Evolutionary conservation across 1,140 invertebrate genomes (phyloP).

Genomic region (Temnothorax nylanderi): DNA sequence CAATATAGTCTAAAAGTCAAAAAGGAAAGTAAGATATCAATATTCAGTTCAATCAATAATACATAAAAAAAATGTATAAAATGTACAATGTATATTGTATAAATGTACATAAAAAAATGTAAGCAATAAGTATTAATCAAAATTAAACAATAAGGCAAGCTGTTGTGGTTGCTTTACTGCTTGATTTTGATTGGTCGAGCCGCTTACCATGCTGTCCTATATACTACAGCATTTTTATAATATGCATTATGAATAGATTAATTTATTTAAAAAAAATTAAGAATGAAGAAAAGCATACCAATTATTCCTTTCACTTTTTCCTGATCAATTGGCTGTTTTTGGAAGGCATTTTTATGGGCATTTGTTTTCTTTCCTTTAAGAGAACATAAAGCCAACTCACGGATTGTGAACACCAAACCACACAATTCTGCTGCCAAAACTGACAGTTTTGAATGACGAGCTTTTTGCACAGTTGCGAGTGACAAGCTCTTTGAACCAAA

Average conservation of each 20-base stretch:
- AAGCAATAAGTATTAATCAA: no score
- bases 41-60: no score
- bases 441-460: neutral
- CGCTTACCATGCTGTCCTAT: no score
- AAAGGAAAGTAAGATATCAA: neutral
- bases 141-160: no score
- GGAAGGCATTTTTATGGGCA: neutral
- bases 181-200: no score
- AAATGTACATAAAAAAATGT: no score
- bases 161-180: no score
- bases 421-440: conserved; percentile 2
- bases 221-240: neutral
- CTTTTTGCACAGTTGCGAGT: neutral
- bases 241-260: neutral
- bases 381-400: neutral
- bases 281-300: neutral
- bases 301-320: neutral
- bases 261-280: neutral
- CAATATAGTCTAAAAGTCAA: neutral
- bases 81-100: no score
- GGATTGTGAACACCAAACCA: neutral
- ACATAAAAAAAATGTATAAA: no score
- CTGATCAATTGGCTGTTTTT: neutral
- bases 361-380: conserved; percentile 6
- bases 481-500: neutral